Evolutionary conservation across 37 sponge, comb jelly and placozoan species (phyloP), one percentile per base, ranked within the genome.

Genomic region (Crambe crambe): DNA sequence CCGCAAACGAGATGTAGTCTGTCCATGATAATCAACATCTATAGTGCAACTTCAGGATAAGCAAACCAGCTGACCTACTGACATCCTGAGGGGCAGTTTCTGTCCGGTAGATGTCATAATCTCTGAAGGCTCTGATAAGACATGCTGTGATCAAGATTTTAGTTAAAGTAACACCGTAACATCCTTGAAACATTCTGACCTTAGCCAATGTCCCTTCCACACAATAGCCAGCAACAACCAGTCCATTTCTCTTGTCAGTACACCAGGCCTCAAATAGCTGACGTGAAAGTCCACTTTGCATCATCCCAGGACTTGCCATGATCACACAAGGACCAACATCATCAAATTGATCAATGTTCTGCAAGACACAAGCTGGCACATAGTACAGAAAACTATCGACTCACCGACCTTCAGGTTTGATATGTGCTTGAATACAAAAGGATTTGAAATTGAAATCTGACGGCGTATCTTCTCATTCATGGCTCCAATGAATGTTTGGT

Each of bases 221-320:
- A 80, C 94, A 93, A 75, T 98, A 98, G 40, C 99, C 99, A 31
- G 99, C 99, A 27, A 98, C 78, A 36, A 98, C 74, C 20, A 93
- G 92, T 44, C 99, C 97, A 84, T 98, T 98, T 27, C 91, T 80
- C 77, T 82, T 89, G 66, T 98, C 99, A 57, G 95, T 91, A 41
- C 99, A 98, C 99, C 99, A 98, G 0, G 86, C 86, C 76, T 98
- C 99, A 84, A 98, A 98, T 29, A 98, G 94, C 71, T 95, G 91
- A 2, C 99, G 65, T 1, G 97, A 96, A 23, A 98, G 87, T 17
- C 99, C 99, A 89, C 99, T 96, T 87, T 98, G 99, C 92, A 98
- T 91, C 99, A 98, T 98, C 3, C 99, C 99, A 8, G 99, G 99
- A 39, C 94, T 96, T 41, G 99, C 99, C 96, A 98, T 95, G 47